Evolutionary conservation across 2,888 invertebrate genomes (phyloP), one percentile per base, ranked within the genome.

Genomic region (Tuta absoluta): DNA sequence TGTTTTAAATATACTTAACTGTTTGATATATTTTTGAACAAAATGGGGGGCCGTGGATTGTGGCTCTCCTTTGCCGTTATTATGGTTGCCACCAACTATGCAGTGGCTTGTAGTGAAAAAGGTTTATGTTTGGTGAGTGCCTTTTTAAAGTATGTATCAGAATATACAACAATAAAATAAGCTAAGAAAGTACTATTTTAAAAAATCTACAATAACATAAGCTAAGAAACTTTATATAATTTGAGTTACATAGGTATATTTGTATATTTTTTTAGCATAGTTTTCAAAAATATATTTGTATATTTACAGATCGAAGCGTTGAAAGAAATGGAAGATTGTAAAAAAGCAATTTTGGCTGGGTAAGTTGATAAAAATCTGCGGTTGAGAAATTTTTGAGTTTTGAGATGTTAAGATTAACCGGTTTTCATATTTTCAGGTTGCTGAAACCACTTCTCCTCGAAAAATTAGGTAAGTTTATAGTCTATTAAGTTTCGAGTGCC

Each of bases 241-340:
- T 38, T 38, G 12, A 12, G 7, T 11, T 2, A 2, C 38, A 8
- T 38, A 38, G 14, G 19, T 49, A 19, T 49, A 56, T 41, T 48
- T 11, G 64, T 19, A 66, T 67, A 66, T 65, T 80, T 79, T n/a
- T n/a, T 1, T 11, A 8, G 8, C 38, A 8, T 38, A 38, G 14
- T 14, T 14, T 41, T 45, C 5, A 5, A n/a, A 49, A 49, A 49
- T 49, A 19, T 49, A 56, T 41, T 48, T 11, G 64, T 19, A 66
- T 67, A 66, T 65, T 80, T 79, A 61, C 81, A 90, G 91, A 67
- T 90, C 67, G 89, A 91, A 67, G 86, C 87, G 0, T 67, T 91
- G 0, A 86, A 89, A 64, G 90, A 89, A 59, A 77, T 90, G 76
- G 91, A 90, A 69, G 88, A 89, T 75, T 91, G 89, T 70, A 84